phyloP scores from a whole-genome alignment of 2,797 vertebrate species.

The Apodemus agrarius region DNA sequence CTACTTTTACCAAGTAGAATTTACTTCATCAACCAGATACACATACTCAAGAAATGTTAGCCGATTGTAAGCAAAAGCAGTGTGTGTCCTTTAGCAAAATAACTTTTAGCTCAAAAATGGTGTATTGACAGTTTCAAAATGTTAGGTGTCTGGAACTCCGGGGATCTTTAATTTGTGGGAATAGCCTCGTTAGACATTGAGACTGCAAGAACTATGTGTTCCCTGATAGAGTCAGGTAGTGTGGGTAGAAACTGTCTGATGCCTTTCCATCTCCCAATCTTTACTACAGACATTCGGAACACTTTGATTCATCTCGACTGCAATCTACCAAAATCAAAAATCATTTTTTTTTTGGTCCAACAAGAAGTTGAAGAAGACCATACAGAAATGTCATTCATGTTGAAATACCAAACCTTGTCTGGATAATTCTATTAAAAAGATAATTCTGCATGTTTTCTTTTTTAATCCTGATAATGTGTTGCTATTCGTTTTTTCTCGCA shows the following conservation, averaged over 20 bases:
- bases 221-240: constrained; percentile 59
- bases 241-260: constrained; percentile 64
- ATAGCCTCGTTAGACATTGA: constrained; percentile 61
- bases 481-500: constrained; percentile 58
- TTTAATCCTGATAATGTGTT: constrained; percentile 64
- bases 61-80: constrained; percentile 35
- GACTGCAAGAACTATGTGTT: constrained; percentile 27
- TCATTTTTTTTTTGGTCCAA: constrained; percentile 46
- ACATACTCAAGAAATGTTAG: constrained; percentile 42
- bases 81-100: constrained; percentile 47
- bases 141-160: constrained; percentile 46
- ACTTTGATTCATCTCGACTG: constrained; percentile 62
- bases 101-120: constrained; percentile 48
- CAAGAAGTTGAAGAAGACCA: constrained; percentile 58
- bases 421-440: constrained; percentile 72
- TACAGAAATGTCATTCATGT: constrained; percentile 68
- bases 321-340: constrained; percentile 71
- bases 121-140: constrained; percentile 66
- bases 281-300: constrained; percentile 67
- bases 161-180: constrained; percentile 65
- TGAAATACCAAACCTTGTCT: constrained; percentile 74
- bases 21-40: not conserved
- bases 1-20: constrained; percentile 20
- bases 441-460: constrained; percentile 62
- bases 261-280: constrained; percentile 67